Evolutionary conservation across 2,888 invertebrate genomes (phyloP).

Genomic region (Druceiella hillmani): DNA sequence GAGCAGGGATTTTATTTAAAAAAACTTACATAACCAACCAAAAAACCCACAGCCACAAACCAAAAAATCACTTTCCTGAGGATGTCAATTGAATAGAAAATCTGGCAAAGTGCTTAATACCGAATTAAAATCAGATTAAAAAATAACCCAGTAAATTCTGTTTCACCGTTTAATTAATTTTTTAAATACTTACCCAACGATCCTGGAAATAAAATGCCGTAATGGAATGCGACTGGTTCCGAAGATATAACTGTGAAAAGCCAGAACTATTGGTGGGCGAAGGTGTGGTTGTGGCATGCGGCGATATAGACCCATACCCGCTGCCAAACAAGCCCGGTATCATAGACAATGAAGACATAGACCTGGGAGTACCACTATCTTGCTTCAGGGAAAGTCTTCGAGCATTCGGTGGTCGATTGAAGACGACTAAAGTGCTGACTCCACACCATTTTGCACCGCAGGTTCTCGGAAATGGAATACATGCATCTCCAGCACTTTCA

Average conservation of each 20-base stretch:
- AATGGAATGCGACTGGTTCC: slow-evolving; percentile 57
- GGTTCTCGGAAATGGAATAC: slow-evolving; percentile 91
- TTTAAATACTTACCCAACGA: slow-evolving; percentile 50
- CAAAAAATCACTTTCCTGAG: no score
- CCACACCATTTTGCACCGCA: slow-evolving; percentile 92
- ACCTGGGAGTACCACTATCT: slow-evolving; percentile 69
- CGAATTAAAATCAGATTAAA: background rate
- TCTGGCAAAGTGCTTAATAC: no score
- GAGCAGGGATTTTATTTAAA: no score
- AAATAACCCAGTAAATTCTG: no score
- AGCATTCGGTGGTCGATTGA: slow-evolving; percentile 68
- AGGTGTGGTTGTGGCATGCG: slow-evolving; percentile 46
- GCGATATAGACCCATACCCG: slow-evolving; percentile 41
- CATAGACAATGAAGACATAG: slow-evolving; percentile 44
- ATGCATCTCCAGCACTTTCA: slow-evolving; percentile 61
- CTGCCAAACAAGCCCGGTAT: slow-evolving; percentile 37
- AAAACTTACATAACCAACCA: no score
- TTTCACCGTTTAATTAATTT: no score
- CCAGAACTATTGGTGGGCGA: slow-evolving; percentile 47
- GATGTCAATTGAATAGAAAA: no score
- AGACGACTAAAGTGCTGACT: slow-evolving; percentile 79
- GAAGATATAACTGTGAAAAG: slow-evolving; percentile 45
- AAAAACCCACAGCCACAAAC: no score
- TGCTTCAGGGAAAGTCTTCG: slow-evolving; percentile 61
- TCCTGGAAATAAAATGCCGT: slow-evolving; percentile 79